Percentiles rank a stretch among this genome's conserved stretches.
phyloP scores from a whole-genome alignment of 2,113 vertebrate genomes.

The Brachypodius melanocephalos region DNA sequence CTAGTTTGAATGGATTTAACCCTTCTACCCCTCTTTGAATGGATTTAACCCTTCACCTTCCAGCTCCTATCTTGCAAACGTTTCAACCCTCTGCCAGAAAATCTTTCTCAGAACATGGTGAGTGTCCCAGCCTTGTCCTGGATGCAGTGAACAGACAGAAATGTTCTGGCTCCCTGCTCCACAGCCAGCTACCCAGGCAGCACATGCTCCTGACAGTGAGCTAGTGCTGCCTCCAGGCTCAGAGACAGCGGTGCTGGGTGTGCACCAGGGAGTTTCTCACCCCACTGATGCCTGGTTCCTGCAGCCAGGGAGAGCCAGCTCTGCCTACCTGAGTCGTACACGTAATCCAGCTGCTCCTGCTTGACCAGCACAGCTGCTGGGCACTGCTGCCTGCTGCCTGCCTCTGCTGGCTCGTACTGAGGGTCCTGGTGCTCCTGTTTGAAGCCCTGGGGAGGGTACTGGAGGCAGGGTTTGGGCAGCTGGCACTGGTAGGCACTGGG shows the following conservation, averaged over 20 bases:
- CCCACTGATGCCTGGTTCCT: accelerated
- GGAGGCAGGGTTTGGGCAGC: constrained; percentile 84
- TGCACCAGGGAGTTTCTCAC: background rate
- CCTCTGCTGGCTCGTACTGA: constrained; percentile 76
- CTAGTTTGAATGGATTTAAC: background rate
- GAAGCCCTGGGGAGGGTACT: constrained; percentile 87
- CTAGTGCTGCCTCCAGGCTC: background rate
- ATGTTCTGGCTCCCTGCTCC: accelerated
- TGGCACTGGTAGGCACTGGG: constrained; percentile 79
- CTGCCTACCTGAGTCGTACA: constrained; percentile 85
- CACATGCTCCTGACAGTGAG: accelerated
- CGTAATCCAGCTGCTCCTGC: constrained; percentile 90
- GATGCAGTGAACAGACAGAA: background rate
- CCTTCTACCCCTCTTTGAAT: background rate
- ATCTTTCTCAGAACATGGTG: accelerated
- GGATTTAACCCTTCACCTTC: background rate
- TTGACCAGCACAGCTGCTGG: constrained; percentile 88
- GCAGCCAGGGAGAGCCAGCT: accelerated
- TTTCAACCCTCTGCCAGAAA: background rate
- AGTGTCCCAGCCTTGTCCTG: background rate
- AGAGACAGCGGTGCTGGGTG: background rate
- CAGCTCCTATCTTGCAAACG: background rate
- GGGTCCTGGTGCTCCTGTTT: constrained; percentile 91
- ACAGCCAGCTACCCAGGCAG: background rate
- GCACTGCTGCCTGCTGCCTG: constrained; percentile 72